Evolutionary conservation across 2,113 vertebrate species (phyloP).

Genomic region (Chrysochloris asiatica): DNA sequence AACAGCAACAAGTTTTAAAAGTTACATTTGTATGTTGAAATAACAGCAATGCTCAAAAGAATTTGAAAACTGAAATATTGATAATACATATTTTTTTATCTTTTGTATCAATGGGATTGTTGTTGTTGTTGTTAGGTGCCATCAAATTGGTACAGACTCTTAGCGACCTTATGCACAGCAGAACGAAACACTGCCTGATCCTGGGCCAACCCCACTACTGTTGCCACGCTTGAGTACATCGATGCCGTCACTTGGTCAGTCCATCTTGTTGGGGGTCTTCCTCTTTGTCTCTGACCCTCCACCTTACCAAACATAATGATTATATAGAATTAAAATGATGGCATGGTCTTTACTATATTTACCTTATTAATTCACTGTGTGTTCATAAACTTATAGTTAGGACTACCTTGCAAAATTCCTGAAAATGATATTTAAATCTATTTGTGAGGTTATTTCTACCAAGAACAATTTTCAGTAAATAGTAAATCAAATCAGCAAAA

Average conservation of each 20-base stretch:
- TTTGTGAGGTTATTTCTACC: slow-evolving; percentile 55
- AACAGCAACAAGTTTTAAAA: background rate
- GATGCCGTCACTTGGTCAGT: no score
- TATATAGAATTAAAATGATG: background rate
- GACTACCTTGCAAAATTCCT: background rate
- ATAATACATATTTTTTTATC: background rate
- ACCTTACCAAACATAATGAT: background rate
- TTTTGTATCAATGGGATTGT: background rate
- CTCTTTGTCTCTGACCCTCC: no score
- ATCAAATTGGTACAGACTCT: no score
- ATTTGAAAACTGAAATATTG: background rate
- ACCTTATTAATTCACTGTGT: background rate
- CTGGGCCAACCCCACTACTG: no score
- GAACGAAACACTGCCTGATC: no score
- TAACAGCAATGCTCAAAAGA: background rate
- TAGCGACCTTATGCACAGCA: no score
- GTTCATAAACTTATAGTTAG: background rate
- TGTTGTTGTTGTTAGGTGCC: no score
- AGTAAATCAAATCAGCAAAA: slow-evolving; percentile 57
- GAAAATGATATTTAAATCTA: slow-evolving; percentile 36
- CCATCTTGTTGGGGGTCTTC: no score
- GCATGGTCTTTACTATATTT: background rate
- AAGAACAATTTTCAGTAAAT: slow-evolving; percentile 45
- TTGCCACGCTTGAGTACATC: no score
- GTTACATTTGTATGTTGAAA: background rate